Evolutionary conservation across 2,888 invertebrate genomes (phyloP).

Genomic region (Ctena decussata): DNA sequence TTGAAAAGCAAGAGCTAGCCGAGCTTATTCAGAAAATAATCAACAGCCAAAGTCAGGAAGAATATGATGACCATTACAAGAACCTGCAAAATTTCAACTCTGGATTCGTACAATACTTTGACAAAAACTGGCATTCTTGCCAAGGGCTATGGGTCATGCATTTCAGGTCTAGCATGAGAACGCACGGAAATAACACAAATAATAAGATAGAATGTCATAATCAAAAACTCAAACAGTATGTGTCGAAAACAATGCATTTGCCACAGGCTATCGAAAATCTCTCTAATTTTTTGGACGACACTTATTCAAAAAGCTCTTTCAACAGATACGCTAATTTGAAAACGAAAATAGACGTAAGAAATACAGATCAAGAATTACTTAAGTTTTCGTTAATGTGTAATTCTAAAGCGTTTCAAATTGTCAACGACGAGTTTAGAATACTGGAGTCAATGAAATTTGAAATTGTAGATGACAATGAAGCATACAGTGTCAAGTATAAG

Average conservation of each 20-base stretch:
- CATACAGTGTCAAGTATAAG: neutral
- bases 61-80: neutral
- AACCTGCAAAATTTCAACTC: neutral
- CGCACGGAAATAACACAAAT: constrained; percentile 6
- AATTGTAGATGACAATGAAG: neutral
- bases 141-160: constrained; percentile 17
- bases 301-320: neutral
- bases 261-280: neutral
- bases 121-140: neutral
- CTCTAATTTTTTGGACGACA: neutral
- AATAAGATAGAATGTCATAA: constrained; percentile 12
- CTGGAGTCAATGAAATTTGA: neutral
- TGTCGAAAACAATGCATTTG: neutral
- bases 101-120: neutral
- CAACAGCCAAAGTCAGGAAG: neutral
- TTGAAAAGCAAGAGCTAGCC: neutral
- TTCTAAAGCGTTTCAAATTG: neutral
- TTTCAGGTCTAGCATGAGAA: neutral
- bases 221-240: constrained; percentile 5
- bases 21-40: neutral
- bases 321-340: neutral
- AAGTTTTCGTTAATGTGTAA: constrained; percentile 10
- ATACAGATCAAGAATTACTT: neutral
- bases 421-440: neutral
- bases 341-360: constrained; percentile 5